Percentiles rank a stretch among this genome's conserved stretches.
phyloP scores from a whole-genome alignment of 2,888 invertebrate genomes.

The Anticlea derivata region DNA sequence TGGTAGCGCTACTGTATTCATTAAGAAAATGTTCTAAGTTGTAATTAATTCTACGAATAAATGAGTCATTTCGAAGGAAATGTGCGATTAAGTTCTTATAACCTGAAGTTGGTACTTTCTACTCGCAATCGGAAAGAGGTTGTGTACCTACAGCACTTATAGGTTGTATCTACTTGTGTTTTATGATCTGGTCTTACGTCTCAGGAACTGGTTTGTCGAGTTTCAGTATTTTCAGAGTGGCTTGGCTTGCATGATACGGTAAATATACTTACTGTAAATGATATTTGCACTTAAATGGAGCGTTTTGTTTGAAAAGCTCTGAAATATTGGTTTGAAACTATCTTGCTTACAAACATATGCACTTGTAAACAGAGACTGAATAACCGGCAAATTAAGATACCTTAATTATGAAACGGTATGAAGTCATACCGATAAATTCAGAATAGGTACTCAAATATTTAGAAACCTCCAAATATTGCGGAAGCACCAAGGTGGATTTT shows the following conservation, averaged over 20 bases:
- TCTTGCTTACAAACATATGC: too few relatives aligned
- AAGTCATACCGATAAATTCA: too few relatives aligned
- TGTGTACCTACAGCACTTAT: neutral
- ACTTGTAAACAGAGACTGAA: too few relatives aligned
- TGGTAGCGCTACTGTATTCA: conserved; percentile 4
- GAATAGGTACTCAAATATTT: too few relatives aligned
- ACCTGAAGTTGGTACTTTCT: conserved; percentile 8
- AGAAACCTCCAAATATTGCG: too few relatives aligned
- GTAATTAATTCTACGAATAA: neutral
- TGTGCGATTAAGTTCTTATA: neutral
- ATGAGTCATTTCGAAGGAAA: conserved; percentile 10
- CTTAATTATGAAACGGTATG: too few relatives aligned
- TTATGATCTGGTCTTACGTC: conserved; percentile 7
- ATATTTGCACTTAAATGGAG: too few relatives aligned
- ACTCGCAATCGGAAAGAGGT: neutral
- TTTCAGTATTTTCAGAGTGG: neutral
- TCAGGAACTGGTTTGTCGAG: conserved; percentile 12
- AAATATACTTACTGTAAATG: too few relatives aligned
- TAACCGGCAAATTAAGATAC: too few relatives aligned
- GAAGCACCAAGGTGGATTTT: too few relatives aligned
- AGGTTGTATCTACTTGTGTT: neutral
- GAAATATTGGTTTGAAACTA: too few relatives aligned
- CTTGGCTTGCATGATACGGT: neutral
- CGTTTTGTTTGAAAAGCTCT: too few relatives aligned
- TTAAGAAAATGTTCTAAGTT: neutral